These are phyloP conservation scores for Gallinago undulata DNA, from an alignment of 2,113 vertebrate genomes.

Conservation along the genomic window DNA sequence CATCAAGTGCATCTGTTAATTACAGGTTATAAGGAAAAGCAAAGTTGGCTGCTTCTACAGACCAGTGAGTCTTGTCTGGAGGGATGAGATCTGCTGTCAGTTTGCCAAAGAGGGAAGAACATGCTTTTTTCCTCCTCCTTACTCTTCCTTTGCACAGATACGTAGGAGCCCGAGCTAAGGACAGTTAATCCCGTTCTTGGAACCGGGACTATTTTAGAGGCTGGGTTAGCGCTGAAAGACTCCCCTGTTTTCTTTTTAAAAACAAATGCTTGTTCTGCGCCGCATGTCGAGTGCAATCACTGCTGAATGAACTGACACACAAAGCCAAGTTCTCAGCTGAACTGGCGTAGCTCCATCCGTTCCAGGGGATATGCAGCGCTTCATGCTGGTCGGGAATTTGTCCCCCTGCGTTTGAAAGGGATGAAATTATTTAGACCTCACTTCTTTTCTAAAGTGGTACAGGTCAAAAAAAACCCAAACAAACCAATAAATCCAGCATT, in stretches of 20 bases:
- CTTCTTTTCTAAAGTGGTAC: background rate
- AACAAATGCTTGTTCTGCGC: constrained; percentile 47
- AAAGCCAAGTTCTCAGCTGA: constrained; percentile 40
- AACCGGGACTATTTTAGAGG: background rate
- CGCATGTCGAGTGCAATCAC: constrained; percentile 38
- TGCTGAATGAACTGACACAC: constrained; percentile 43
- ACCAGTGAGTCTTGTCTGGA: background rate
- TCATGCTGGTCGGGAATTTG: background rate
- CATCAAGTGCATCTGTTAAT: background rate
- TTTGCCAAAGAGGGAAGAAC: background rate
- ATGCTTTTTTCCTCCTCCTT: background rate
- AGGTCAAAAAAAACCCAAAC: background rate
- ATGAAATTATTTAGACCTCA: background rate
- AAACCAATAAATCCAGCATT: background rate
- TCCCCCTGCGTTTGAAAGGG: background rate
- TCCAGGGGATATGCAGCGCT: background rate
- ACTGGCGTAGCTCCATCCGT: background rate
- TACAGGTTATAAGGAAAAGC: background rate
- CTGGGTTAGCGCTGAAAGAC: constrained; percentile 41
- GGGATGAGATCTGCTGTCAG: background rate
- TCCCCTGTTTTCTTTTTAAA: constrained; percentile 51
- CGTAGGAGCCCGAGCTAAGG: background rate
- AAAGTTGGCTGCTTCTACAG: background rate
- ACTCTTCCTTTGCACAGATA: background rate
- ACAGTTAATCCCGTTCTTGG: constrained; percentile 31